Base-by-base conservation (phyloP, 2,797 vertebrate species). In the Ctenopoma kingsleyae region DNA sequence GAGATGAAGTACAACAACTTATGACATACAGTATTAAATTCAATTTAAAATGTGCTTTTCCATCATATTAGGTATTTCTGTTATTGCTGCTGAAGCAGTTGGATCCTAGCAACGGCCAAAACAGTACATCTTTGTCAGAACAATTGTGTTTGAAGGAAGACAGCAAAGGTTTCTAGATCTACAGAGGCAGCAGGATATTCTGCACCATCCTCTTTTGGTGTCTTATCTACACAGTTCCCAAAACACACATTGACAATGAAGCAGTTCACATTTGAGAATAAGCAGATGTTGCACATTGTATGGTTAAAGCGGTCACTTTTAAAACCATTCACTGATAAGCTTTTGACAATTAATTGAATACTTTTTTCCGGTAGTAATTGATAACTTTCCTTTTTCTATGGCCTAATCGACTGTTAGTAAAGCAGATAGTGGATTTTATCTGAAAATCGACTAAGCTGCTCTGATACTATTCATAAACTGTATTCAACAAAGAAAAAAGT, bases 101-200 rank as follows among this genome's bases (percentile, higher is more conserved):
- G 32, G 13, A 25, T 10, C 4, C 8, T 47, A 12, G n/a, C 16
- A 30, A 15, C 11, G 0, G 6, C 8, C 15, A 8, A 8, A 2
- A 6, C 8, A 35, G 32, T 50, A 1, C 27, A 0, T 60, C 40
- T 41, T 17, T 36, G 2, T 23, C 2, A 36, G 46, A 51, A 44
- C 22, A 50, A 1, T 16, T 63, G 27, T 52, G 38, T 74, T 59
- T 67, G 46, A 74, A 50, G n/a, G 12, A 35, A 49, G 63, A 19
- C n/a, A 23, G 20, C 22, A 46, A n/a, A 68, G 27, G 13, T 55
- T 27, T 61, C 25, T 8, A 22, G 22, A 43, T 6, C 10, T 15
- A 2, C 19, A n/a, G 25, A 59, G 9, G 22, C 38, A 23, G 59
- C 44, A 46, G 40, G 56, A 27, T 20, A 8, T 53, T 30, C 38